phyloP scores from a whole-genome alignment of 2,797 vertebrate genomes.

The Cephalopachus bancanus region DNA sequence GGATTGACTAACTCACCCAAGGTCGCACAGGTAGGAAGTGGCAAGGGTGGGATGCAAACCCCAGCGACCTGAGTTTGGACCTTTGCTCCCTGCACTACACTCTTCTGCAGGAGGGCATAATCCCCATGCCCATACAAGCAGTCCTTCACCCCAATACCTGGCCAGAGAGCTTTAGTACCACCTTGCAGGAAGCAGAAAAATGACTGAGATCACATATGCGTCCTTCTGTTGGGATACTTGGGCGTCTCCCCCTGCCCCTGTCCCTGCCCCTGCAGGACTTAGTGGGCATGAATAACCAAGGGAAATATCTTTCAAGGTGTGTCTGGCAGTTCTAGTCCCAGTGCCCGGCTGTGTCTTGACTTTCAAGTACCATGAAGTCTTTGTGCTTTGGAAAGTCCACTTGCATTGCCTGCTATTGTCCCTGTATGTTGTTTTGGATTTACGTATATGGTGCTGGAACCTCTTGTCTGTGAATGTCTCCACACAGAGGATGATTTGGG shows the following conservation, averaged over 20 bases:
- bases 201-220: neutral
- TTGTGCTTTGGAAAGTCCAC: neutral
- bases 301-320: neutral
- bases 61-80: no score
- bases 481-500: neutral
- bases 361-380: neutral
- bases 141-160: no score
- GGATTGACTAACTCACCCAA: neutral
- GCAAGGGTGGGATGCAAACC: neutral
- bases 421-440: neutral
- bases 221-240: neutral
- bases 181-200: neutral
- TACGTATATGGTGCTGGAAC: neutral
- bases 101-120: neutral
- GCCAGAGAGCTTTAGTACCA: neutral
- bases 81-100: neutral
- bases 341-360: neutral
- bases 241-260: no score
- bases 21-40: neutral
- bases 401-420: neutral
- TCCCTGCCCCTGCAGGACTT: no score
- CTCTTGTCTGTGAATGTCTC: neutral
- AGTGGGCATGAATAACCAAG: neutral
- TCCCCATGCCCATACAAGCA: neutral
- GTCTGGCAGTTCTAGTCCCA: neutral